Base-by-base conservation (phyloP, 2,113 vertebrate genomes). In the Sporophila hypoxantha region DNA sequence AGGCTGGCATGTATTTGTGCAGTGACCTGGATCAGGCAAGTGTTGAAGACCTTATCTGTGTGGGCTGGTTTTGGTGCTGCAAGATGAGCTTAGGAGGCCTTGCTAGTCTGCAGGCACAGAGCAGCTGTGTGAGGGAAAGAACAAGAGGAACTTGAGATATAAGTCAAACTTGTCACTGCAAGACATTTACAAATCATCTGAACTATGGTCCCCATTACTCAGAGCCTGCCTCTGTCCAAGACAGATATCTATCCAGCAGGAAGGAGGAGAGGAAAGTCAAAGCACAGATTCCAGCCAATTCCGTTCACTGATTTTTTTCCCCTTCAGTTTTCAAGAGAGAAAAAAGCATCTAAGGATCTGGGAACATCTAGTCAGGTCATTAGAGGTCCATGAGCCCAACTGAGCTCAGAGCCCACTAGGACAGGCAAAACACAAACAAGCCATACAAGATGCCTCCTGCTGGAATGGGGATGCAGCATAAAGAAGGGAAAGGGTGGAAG, bases 191-290 rank as follows among this genome's bases (percentile, higher is more conserved):
- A 93, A 86, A 84, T 86, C 30, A 76, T 91, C 71, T 88, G 83
- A 93, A 94, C 94, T 93, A 73, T 88, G 83, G 56, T 88, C 90
- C 39, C 67, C 56, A 90, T 95, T 94, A 93, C 80, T 94, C 83
- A 76, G 56, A 92, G 56, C 64, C 75, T 84, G 80, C 22, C 34
- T 93, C 69, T 86, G 64, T 82, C 88, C 89, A 86, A 89, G 88
- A 81, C n/a, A 29, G 42, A 42, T 79, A 61, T 82, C 75, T 71
- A 57, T 83, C 59, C 93, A 88, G 66, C 18, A 71, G 70, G 64
- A 55, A 69, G 76, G 46, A 86, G 70, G 22, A 18, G 46, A 49
- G 39, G 57, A 77, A 91, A 80, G 69, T 44, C 50, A 89, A 83
- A 91, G 59, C 30, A 53, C 47, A 69, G 21, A 62, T 92, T 81